phyloP scores from a whole-genome alignment of 1,140 invertebrate species.

The Brachionus paranguensis region DNA sequence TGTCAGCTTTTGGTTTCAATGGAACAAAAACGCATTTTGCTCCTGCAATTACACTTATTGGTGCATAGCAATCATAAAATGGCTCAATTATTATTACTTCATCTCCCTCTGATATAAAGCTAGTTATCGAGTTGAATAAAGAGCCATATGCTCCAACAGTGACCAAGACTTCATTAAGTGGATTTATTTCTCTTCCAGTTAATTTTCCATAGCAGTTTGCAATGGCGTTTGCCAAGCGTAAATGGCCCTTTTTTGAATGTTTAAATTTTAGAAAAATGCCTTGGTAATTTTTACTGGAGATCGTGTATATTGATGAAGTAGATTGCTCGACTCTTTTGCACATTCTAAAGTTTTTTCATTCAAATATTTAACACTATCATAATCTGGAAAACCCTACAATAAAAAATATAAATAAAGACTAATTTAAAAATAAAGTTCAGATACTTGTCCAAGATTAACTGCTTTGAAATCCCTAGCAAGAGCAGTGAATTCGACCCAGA shows the following conservation, averaged over 20 bases:
- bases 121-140: conserved; percentile 67
- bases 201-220: conserved; percentile 76
- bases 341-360: conserved; percentile 69
- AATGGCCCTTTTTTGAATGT: conserved; percentile 69
- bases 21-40: conserved; percentile 80
- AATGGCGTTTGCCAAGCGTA: conserved; percentile 74
- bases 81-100: conserved; percentile 95
- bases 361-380: conserved; percentile 75
- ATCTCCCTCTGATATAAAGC: conserved; percentile 72
- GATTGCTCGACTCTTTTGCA: conserved; percentile 64
- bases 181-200: conserved; percentile 68
- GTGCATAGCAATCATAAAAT: conserved; percentile 94
- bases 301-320: conserved; percentile 78
- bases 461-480: conserved; percentile 80
- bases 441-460: conserved; percentile 80
- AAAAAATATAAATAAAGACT: neutral
- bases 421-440: neutral
- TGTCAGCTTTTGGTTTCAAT: conserved; percentile 66
- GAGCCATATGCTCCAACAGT: conserved; percentile 86
- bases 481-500: conserved; percentile 84
- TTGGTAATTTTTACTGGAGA: conserved; percentile 55
- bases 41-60: conserved; percentile 80
- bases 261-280: neutral
- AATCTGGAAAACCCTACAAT: conserved; percentile 79
- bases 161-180: conserved; percentile 75